Evolutionary conservation across 2,113 vertebrate genomes (phyloP).

Genomic region (Stigmatopora argus): DNA sequence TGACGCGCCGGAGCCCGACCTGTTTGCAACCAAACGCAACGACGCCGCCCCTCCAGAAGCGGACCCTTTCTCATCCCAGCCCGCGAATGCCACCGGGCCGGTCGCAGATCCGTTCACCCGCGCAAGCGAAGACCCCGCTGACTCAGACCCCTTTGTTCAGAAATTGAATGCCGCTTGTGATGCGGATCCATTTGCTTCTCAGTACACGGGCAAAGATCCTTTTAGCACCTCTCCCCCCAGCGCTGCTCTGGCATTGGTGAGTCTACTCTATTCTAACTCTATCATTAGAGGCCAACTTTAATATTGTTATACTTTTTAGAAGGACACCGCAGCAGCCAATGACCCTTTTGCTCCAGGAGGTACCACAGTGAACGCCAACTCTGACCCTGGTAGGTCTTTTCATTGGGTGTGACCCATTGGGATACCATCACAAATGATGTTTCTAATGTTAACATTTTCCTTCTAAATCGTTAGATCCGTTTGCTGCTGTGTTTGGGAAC

Average conservation of each 20-base stretch:
- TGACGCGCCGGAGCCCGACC: constrained; percentile 55
- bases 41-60: constrained; percentile 18
- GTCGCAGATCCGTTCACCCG: constrained; percentile 58
- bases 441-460: background rate
- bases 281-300: background rate
- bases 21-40: constrained; percentile 49
- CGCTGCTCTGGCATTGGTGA: constrained; percentile 56
- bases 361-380: constrained; percentile 75
- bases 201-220: constrained; percentile 48
- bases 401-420: background rate
- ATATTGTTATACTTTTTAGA: constrained; percentile 61
- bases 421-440: background rate
- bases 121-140: constrained; percentile 1
- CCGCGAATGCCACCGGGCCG: constrained; percentile 18
- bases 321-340: constrained; percentile 75
- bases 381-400: constrained; percentile 78
- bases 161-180: constrained; percentile 43
- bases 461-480: constrained; percentile 74
- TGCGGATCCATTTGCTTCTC: constrained; percentile 60
- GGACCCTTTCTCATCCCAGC: constrained; percentile 49
- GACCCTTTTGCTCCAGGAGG: constrained; percentile 97
- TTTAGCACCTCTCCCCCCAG: constrained; percentile 53
- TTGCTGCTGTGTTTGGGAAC: constrained; percentile 88
- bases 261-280: constrained; percentile 15
- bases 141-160: constrained; percentile 46